Conservation (phyloP, 2,797 vertebrate genomes). For the Gymnopithys bicolor region DNA sequence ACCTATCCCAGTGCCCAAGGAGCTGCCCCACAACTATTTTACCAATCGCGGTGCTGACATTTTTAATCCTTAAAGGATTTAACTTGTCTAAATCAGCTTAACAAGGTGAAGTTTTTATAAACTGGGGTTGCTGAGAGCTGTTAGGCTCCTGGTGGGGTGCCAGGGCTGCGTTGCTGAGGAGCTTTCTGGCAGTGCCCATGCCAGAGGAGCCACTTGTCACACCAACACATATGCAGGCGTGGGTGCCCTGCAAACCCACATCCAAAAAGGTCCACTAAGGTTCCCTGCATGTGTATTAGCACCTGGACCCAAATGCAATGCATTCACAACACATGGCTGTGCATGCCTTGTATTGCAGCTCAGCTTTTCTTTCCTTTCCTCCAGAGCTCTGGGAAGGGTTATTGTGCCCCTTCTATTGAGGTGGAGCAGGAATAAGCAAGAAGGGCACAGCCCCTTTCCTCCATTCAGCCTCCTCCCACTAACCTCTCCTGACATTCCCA, state of each 20-base stretch:
- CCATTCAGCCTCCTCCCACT: no score
- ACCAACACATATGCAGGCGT: accelerated
- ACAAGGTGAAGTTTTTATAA: constrained; percentile 25
- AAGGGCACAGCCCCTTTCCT: no score
- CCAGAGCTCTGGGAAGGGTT: background rate
- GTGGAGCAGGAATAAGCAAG: background rate
- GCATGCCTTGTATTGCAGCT: background rate
- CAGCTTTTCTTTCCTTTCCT: accelerated
- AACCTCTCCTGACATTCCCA: no score
- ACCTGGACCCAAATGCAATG: accelerated
- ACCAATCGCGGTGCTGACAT: accelerated
- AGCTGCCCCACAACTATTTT: background rate
- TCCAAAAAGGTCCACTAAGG: background rate
- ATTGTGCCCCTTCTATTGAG: accelerated
- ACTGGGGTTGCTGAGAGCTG: background rate
- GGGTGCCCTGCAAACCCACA: background rate
- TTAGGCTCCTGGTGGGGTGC: background rate
- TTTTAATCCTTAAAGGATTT: constrained; percentile 44
- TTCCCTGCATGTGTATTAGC: background rate
- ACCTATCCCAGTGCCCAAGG: background rate
- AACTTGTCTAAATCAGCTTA: constrained; percentile 37
- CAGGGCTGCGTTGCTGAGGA: accelerated
- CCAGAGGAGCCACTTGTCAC: accelerated
- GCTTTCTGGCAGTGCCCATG: accelerated
- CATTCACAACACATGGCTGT: accelerated